Evolutionary conservation across 2,797 vertebrate genomes (phyloP).

Genomic region (Synaphobranchus kaupii): DNA sequence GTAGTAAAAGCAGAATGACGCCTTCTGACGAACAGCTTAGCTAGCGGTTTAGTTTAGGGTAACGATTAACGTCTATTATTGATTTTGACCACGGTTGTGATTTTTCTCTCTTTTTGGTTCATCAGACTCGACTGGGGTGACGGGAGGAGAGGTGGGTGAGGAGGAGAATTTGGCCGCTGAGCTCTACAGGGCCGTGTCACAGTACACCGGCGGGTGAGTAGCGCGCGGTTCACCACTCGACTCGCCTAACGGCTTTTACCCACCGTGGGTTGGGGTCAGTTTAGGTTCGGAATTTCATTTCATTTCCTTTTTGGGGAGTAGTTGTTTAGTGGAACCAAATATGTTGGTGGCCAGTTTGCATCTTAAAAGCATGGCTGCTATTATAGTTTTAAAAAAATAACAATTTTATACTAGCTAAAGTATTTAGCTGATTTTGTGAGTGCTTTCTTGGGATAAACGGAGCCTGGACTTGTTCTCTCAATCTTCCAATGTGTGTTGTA

Average conservation of each 20-base stretch:
- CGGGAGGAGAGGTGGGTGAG: conserved; percentile 64
- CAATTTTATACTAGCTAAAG: not conserved
- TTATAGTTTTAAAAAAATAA: no score
- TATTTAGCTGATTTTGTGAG: not conserved
- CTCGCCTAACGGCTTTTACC: not conserved
- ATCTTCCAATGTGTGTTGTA: not conserved
- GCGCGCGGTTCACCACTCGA: not conserved
- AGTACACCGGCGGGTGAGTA: conserved; percentile 67
- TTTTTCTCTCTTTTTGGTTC: not conserved
- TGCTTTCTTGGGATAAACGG: not conserved
- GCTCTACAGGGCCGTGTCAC: conserved; percentile 62
- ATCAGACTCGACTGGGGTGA: conserved; percentile 42
- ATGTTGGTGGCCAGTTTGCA: not conserved
- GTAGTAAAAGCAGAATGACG: not conserved
- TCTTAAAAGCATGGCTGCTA: no score
- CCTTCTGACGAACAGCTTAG: not conserved
- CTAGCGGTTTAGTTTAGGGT: not conserved
- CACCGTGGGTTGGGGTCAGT: not conserved
- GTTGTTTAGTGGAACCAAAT: not conserved
- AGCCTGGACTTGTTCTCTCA: not conserved
- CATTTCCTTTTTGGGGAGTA: no score
- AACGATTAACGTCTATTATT: not conserved
- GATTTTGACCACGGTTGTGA: not conserved
- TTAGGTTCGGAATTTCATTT: not conserved
- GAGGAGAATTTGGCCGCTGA: conserved; percentile 68